Conservation (phyloP, 92 coral and sea anemone species). For the Diadumene lineata region DNA sequence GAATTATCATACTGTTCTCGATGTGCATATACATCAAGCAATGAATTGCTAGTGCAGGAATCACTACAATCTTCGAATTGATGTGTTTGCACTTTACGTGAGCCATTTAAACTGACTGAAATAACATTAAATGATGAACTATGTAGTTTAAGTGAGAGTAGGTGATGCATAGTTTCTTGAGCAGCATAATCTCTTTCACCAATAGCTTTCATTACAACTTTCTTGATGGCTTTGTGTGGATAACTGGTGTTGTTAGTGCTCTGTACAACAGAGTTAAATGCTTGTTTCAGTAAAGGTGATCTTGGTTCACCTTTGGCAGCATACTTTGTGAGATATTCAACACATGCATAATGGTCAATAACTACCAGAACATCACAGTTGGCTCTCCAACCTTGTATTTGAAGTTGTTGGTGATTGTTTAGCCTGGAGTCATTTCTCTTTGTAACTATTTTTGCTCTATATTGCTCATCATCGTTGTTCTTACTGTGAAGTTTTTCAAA, state of each 20-base stretch:
- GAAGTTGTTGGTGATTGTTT: slow-evolving; percentile 75
- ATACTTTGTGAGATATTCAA: slow-evolving; percentile 71
- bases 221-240: slow-evolving; percentile 58
- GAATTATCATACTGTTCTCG: slow-evolving; percentile 54
- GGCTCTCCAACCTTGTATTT: slow-evolving; percentile 75
- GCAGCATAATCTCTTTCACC: slow-evolving; percentile 83
- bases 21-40: slow-evolving; percentile 65
- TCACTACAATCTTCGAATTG: slow-evolving; percentile 30
- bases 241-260: slow-evolving; percentile 38
- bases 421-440: slow-evolving; percentile 73
- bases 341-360: slow-evolving; percentile 80
- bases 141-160: slow-evolving; percentile 60
- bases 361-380: slow-evolving; percentile 80
- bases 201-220: slow-evolving; percentile 69
- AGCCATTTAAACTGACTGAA: slow-evolving; percentile 66
- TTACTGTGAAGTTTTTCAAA: slow-evolving; percentile 69
- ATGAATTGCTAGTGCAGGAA: slow-evolving; percentile 53
- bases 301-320: slow-evolving; percentile 75
- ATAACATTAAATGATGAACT: slow-evolving; percentile 53
- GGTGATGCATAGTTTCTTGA: slow-evolving; percentile 74
- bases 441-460: slow-evolving; percentile 70
- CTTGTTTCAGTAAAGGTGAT: slow-evolving; percentile 62
- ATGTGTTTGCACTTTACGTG: slow-evolving; percentile 38
- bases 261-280: slow-evolving; percentile 57
- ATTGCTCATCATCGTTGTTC: slow-evolving; percentile 43